Base-by-base conservation (phyloP, 2,113 vertebrate genomes). In the Rutilus rutilus region DNA sequence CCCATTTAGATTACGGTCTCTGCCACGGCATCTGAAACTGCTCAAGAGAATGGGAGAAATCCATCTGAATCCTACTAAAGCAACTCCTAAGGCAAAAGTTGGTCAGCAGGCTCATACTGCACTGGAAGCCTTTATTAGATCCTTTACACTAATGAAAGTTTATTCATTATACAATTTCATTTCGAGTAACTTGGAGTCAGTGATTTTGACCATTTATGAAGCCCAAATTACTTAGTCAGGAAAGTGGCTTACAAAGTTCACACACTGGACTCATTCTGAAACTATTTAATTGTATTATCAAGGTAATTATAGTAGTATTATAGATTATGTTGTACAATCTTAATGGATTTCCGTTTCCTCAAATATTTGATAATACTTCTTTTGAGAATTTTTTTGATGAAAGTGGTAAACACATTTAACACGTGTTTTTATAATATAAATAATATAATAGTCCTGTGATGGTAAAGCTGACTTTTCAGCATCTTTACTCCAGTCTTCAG, bases 231-330 rank as follows among this genome's bases (percentile, higher is more conserved):
- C 23, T 89, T 42, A 9, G 1, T 42, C 42, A 42, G 42, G 42
- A 42, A 42, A 42, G 8, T 42, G 42, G 42, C 42, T 42, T 42
- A 42, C 42, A 42, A 42, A 42, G 42, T 42, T 9, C 42, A 9
- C 42, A 39, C 6, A 42, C 42, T 42, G 42, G 8, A 9, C 42
- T 42, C 42, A 42, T 42, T 42, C 42, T 42, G 8, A 42, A 42
- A 42, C 19, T 47, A 47, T 60, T 82, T 47, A 30, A 59, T 62
- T 74, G 76, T 69, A 85, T 80, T 80, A 85, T 74, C 17, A 50
- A 14, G 50, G n/a, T 57, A n/a, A 73, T 74, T 47, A 74, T 45
- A 47, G 39, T 74, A 23, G 71, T 25, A 45, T 74, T 74, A 45
- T 45, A 25, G 71, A 74, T 74, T 74, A 45, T 15, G 42, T 15